A percentile compares a stretch with the other conserved stretches of the same genome.
phyloP scores from a whole-genome alignment of 2,888 invertebrate genomes.

The Invenusta paracnida region DNA sequence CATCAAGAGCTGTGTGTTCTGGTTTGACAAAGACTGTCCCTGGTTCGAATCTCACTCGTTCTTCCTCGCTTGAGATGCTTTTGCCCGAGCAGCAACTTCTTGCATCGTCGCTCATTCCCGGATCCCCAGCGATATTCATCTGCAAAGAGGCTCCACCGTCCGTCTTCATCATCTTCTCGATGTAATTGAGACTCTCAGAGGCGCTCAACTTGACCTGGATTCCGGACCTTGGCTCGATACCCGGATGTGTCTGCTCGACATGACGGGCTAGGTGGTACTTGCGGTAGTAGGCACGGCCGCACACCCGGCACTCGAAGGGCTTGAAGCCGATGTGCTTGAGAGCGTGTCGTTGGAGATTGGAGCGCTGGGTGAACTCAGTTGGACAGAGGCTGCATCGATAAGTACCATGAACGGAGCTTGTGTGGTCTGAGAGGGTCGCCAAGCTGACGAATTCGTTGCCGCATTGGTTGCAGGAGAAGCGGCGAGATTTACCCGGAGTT shows the following conservation, averaged over 20 bases:
- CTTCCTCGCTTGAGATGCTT: not conserved
- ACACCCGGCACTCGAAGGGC: slow-evolving; percentile 43
- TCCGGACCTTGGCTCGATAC: slow-evolving; percentile 37
- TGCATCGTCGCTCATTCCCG: not conserved
- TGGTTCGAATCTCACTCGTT: not conserved
- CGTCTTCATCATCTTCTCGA: slow-evolving; percentile 9
- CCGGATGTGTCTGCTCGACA: slow-evolving; percentile 44
- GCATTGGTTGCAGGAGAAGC: slow-evolving; percentile 43
- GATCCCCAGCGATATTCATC: not conserved
- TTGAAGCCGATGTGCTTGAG: slow-evolving; percentile 45
- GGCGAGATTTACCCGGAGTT: slow-evolving; percentile 28
- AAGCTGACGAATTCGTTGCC: slow-evolving; percentile 37
- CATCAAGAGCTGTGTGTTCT: not conserved
- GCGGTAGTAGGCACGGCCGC: slow-evolving; percentile 42
- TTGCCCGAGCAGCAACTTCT: not conserved
- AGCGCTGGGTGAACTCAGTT: slow-evolving; percentile 43
- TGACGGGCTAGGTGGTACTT: slow-evolving; percentile 44
- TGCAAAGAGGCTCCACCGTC: not conserved
- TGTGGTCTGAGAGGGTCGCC: slow-evolving; percentile 36
- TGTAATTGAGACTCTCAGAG: slow-evolving; percentile 43
- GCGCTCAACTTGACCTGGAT: slow-evolving; percentile 42
- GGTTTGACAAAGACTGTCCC: not conserved
- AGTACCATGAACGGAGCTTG: slow-evolving; percentile 35
- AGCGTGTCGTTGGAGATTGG: slow-evolving; percentile 43
- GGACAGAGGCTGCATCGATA: slow-evolving; percentile 41